phyloP scores from a whole-genome alignment of 2,797 vertebrate genomes.

The Muscicapa striata region DNA sequence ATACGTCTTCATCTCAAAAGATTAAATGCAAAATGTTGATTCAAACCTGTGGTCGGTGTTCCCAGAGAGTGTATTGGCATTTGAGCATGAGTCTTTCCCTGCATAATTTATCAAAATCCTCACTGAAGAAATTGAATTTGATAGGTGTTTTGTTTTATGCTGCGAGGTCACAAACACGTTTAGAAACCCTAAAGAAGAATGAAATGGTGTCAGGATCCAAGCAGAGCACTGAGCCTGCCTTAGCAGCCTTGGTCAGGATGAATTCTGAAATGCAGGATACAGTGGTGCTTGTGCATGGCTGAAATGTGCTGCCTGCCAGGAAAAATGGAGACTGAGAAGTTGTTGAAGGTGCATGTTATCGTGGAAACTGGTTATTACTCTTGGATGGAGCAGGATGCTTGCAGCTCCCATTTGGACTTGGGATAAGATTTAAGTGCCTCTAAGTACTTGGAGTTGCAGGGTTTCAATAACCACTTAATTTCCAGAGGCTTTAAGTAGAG shows the following conservation, averaged over 20 bases:
- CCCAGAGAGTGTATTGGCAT: neutral
- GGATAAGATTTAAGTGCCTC: neutral
- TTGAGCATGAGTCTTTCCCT: neutral
- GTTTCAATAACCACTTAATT: neutral
- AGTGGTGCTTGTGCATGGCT: neutral
- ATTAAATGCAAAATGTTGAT: constrained; percentile 31
- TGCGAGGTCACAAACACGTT: neutral
- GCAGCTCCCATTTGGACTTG: neutral
- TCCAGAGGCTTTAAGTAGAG: neutral
- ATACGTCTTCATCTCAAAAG: constrained; percentile 31
- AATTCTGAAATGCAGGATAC: neutral
- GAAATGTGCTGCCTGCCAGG: neutral
- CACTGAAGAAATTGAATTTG: neutral
- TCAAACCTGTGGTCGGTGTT: neutral
- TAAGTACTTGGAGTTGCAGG: neutral
- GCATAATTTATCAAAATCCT: constrained; percentile 31
- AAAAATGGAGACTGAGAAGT: neutral
- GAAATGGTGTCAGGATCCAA: neutral
- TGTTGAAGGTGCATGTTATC: accelerated
- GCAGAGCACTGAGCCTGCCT: neutral
- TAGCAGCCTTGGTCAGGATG: neutral
- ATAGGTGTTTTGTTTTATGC: neutral
- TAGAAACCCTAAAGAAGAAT: neutral
- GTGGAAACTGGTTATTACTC: neutral
- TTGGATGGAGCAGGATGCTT: neutral